phyloP scores from a whole-genome alignment of 2,888 invertebrate species.

The Carpatolechia fugitivella region DNA sequence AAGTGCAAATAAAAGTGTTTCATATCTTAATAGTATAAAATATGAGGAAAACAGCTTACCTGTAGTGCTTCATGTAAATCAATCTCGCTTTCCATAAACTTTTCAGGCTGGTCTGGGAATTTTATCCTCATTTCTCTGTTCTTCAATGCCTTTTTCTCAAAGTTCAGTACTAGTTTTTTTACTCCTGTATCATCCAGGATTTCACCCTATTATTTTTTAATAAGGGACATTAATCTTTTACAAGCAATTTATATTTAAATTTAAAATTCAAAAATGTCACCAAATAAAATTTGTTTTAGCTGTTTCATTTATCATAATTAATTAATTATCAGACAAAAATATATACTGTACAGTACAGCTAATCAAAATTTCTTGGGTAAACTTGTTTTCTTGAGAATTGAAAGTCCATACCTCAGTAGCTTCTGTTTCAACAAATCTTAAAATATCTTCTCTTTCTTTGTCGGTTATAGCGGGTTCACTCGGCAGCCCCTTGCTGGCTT shows the following conservation, averaged over 20 bases:
- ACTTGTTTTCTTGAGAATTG: not conserved
- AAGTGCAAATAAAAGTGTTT: too few relatives aligned
- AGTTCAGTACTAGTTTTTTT: constrained; percentile 92
- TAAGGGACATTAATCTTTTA: not conserved
- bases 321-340: not conserved
- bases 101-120: constrained; percentile 97
- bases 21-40: too few relatives aligned
- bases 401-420: constrained; percentile 81
- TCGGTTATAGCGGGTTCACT: constrained; percentile 83
- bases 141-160: constrained; percentile 95
- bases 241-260: too few relatives aligned
- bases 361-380: too few relatives aligned
- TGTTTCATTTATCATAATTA: too few relatives aligned
- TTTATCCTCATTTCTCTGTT: constrained; percentile 99
- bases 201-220: constrained; percentile 80
- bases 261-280: too few relatives aligned
- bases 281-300: too few relatives aligned
- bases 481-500: constrained; percentile 69
- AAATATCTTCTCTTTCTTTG: constrained; percentile 88
- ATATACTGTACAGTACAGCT: too few relatives aligned
- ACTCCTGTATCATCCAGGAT: constrained; percentile 91
- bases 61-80: constrained; percentile 94
- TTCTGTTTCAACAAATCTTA: constrained; percentile 91
- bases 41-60: too few relatives aligned
- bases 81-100: constrained; percentile 99